A percentile compares a stretch with the other conserved stretches of the same genome.
These are phyloP conservation scores for Flabesymbios commensalis DNA, from an alignment of 2,888 invertebrate species.

Conservation along the genomic window DNA sequence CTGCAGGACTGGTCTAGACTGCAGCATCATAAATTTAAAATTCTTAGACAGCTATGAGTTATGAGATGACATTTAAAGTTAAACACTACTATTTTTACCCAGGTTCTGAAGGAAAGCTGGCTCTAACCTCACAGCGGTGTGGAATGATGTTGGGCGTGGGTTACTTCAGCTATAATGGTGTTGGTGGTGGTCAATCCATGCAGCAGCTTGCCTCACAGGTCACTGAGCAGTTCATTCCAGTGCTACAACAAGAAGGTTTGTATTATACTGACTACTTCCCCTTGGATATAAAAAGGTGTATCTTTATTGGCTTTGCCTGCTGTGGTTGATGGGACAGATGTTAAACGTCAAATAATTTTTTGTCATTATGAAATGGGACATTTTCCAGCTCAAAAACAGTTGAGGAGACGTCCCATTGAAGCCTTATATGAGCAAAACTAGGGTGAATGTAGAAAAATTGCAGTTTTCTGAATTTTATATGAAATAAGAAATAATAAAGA, in stretches of 20 bases:
- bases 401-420: no score
- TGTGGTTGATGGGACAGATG: no score
- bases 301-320: no score
- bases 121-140: slow-evolving; percentile 84
- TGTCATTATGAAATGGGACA: no score
- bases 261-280: not conserved
- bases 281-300: no score
- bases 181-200: slow-evolving; percentile 66
- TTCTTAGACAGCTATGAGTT: not conserved
- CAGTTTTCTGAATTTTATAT: no score
- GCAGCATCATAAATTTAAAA: not conserved
- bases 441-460: no score
- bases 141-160: slow-evolving; percentile 79
- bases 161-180: slow-evolving; percentile 73
- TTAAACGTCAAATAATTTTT: no score
- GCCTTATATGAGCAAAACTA: no score
- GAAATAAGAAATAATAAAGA: no score
- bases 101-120: slow-evolving; percentile 86
- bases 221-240: slow-evolving; percentile 73
- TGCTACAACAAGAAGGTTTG: slow-evolving; percentile 76
- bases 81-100: slow-evolving; percentile 5
- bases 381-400: no score
- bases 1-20: no score
- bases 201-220: slow-evolving; percentile 69
- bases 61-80: not conserved